phyloP scores from a whole-genome alignment of 2,797 vertebrate species.

The Prionace glauca region DNA sequence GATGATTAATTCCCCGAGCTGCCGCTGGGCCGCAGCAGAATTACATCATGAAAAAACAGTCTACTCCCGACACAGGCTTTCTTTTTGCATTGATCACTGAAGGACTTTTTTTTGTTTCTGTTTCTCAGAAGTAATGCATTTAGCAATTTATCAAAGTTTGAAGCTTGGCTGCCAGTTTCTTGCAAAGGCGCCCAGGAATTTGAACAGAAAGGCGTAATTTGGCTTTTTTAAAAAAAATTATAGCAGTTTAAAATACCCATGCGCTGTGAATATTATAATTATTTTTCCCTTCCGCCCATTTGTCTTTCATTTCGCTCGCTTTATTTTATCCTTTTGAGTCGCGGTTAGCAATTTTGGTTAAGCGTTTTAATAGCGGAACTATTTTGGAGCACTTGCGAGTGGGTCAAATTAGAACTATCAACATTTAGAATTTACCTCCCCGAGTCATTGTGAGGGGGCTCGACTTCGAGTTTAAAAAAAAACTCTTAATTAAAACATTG shows the following conservation, averaged over 20 bases:
- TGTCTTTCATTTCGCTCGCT: not conserved
- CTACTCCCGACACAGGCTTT: not conserved
- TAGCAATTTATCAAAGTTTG: not conserved
- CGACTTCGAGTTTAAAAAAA: not conserved
- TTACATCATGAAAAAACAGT: conserved; percentile 41
- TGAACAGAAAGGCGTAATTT: not conserved
- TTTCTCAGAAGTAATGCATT: not conserved
- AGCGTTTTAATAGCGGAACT: not conserved
- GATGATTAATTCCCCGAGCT: conserved; percentile 39
- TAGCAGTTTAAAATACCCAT: not conserved
- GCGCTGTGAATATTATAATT: not conserved
- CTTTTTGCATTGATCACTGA: not conserved
- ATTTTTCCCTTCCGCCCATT: not conserved
- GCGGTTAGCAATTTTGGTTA: not conserved
- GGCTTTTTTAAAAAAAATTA: not conserved
- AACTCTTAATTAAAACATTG: not conserved
- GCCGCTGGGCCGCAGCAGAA: conserved; percentile 48
- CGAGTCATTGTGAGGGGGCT: not conserved
- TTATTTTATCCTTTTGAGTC: not conserved
- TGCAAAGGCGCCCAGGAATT: not conserved
- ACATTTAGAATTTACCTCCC: not conserved
- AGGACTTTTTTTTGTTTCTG: not conserved
- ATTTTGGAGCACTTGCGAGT: not conserved
- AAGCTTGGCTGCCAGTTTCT: not conserved
- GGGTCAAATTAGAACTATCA: not conserved